phyloP scores from a whole-genome alignment of 2,113 vertebrate species.

The Cyanocitta stelleri region DNA sequence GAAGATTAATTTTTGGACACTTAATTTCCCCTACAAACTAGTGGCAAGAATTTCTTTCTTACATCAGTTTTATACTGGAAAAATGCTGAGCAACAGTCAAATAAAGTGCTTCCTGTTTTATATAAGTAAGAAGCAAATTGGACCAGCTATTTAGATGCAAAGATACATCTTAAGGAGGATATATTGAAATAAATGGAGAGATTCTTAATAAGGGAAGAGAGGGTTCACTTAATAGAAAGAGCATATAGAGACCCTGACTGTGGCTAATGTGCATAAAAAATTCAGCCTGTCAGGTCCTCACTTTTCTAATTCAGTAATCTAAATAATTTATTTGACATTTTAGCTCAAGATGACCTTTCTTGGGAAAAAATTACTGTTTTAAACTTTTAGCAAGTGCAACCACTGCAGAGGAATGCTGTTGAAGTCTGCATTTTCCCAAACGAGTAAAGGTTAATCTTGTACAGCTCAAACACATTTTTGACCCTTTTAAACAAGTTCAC shows the following conservation, averaged over 20 bases:
- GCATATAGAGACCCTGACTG: conserved; percentile 75
- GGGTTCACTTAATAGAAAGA: conserved; percentile 75
- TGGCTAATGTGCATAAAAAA: conserved; percentile 87
- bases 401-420: conserved; percentile 72
- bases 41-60: not conserved
- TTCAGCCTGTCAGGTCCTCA: conserved; percentile 85
- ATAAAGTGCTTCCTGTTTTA: not conserved
- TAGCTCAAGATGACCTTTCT: conserved; percentile 88
- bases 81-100: not conserved
- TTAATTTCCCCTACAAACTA: not conserved
- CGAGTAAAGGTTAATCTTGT: conserved; percentile 78
- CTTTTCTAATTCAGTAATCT: conserved; percentile 89
- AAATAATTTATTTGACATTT: conserved; percentile 90
- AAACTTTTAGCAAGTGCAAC: conserved; percentile 86
- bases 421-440: conserved; percentile 77
- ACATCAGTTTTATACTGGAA: not conserved
- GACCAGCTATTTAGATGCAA: conserved; percentile 56
- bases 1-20: not conserved
- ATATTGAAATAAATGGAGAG: conserved; percentile 65
- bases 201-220: conserved; percentile 75
- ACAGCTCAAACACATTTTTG: conserved; percentile 72
- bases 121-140: conserved; percentile 14
- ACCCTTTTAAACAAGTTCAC: conserved; percentile 76
- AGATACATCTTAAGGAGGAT: conserved; percentile 66
- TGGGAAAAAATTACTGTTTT: conserved; percentile 86